These are phyloP conservation scores for Drosophila setosimentum DNA, from an alignment of 2,888 invertebrate genomes.

Conservation along the genomic window DNA sequence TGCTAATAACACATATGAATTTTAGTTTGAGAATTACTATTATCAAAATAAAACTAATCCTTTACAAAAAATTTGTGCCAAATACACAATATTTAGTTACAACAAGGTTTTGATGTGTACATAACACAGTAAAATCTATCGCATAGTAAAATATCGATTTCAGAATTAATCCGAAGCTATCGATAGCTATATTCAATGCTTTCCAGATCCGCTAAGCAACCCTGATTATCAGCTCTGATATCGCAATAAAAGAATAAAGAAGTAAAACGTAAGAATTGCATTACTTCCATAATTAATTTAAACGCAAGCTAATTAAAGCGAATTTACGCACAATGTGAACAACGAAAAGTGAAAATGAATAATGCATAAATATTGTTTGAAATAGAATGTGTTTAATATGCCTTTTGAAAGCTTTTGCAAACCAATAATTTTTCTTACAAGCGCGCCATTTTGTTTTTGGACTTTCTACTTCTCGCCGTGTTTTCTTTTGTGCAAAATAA, in stretches of 20 bases:
- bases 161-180: background rate
- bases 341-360: slow-evolving; percentile 17
- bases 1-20: background rate
- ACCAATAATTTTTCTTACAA: slow-evolving; percentile 59
- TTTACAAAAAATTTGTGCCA: no score
- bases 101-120: background rate
- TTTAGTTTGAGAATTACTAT: background rate
- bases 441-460: slow-evolving; percentile 78
- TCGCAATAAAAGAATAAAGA: slow-evolving; percentile 65
- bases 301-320: slow-evolving; percentile 39
- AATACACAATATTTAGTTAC: background rate
- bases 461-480: slow-evolving; percentile 68
- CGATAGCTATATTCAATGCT: slow-evolving; percentile 30
- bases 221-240: slow-evolving; percentile 36
- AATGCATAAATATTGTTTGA: slow-evolving; percentile 10
- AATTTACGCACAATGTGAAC: slow-evolving; percentile 38
- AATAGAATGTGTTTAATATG: slow-evolving; percentile 18
- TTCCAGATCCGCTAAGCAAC: slow-evolving; percentile 35
- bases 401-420: slow-evolving; percentile 48
- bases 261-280: slow-evolving; percentile 73
- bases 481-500: slow-evolving; percentile 71
- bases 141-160: slow-evolving; percentile 12
- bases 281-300: slow-evolving; percentile 48
- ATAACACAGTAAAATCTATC: background rate
- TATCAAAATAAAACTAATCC: background rate